Conservation (phyloP, 2,797 vertebrate genomes). For the Falco rusticolus region DNA sequence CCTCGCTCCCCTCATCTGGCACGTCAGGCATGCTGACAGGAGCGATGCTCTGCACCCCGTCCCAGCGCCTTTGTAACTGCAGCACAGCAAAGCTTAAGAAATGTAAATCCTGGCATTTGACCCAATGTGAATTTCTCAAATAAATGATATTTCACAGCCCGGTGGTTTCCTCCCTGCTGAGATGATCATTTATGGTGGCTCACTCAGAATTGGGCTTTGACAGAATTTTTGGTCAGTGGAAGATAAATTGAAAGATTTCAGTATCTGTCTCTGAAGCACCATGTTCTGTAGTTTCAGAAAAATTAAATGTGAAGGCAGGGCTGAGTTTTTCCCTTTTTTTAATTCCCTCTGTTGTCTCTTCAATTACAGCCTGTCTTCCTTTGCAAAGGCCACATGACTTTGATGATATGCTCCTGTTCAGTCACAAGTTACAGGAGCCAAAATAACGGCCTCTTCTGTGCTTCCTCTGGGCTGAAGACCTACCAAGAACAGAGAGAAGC, state of each 20-base stretch:
- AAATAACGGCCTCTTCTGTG: neutral
- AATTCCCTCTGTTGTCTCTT: neutral
- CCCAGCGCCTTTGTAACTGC: neutral
- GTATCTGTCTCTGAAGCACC: slow-evolving; percentile 8
- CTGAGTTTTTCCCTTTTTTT: neutral
- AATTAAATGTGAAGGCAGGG: neutral
- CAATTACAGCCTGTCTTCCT: neutral
- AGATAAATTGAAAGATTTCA: slow-evolving; percentile 51
- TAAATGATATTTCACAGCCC: slow-evolving; percentile 65
- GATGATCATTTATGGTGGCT: slow-evolving; percentile 36
- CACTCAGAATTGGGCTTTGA: slow-evolving; percentile 29
- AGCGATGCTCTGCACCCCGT: neutral
- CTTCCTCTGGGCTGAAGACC: neutral
- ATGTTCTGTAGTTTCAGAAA: neutral
- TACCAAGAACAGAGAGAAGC: neutral
- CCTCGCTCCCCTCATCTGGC: neutral
- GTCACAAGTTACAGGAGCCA: neutral
- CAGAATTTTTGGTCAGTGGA: slow-evolving; percentile 28
- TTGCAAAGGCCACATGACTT: neutral
- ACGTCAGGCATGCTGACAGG: neutral
- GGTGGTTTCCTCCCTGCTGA: slow-evolving; percentile 34
- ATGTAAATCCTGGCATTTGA: slow-evolving; percentile 54
- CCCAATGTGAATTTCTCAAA: slow-evolving; percentile 21
- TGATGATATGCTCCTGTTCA: neutral
- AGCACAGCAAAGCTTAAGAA: slow-evolving; percentile 58